These are phyloP conservation scores for Sebastiscus tertius DNA, from an alignment of 2,797 vertebrate genomes.

Conservation along the genomic window DNA sequence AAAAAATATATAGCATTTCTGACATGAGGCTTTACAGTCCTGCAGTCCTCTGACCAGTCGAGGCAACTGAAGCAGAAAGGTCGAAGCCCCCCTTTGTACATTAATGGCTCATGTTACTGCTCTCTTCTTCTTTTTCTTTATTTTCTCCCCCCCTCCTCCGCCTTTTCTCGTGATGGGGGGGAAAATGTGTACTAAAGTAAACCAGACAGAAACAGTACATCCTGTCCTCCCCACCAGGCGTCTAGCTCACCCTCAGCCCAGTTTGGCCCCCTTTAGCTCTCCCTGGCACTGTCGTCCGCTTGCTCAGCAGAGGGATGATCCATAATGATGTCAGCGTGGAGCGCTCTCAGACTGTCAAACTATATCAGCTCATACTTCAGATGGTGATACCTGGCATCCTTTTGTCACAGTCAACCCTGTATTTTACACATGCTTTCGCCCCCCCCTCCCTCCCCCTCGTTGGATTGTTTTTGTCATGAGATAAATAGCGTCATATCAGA, in stretches of 20 bases:
- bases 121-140: constrained; percentile 45
- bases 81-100: constrained; percentile 70
- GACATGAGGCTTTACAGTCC: constrained; percentile 63
- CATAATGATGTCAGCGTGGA: constrained; percentile 30
- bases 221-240: constrained; percentile 35
- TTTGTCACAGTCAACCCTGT: constrained; percentile 9
- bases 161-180: constrained; percentile 30
- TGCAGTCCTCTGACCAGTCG: constrained; percentile 40
- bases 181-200: constrained; percentile 56
- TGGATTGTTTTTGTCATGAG: constrained; percentile 17
- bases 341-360: constrained; percentile 33
- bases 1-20: constrained; percentile 66
- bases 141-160: neutral
- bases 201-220: constrained; percentile 53
- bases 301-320: constrained; percentile 47
- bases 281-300: constrained; percentile 20
- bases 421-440: neutral
- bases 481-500: constrained; percentile 24
- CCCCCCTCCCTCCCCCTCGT: neutral
- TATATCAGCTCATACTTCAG: constrained; percentile 18
- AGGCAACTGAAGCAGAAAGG: constrained; percentile 56
- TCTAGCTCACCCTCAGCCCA: constrained; percentile 31
- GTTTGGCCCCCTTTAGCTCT: constrained; percentile 8
- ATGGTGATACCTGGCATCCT: constrained; percentile 21
- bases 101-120: constrained; percentile 80